A percentile compares a stretch with the other conserved stretches of the same genome.
Evolutionary conservation across 2,888 invertebrate genomes (phyloP).

Genomic region (Petrolisthes cinctipes): DNA sequence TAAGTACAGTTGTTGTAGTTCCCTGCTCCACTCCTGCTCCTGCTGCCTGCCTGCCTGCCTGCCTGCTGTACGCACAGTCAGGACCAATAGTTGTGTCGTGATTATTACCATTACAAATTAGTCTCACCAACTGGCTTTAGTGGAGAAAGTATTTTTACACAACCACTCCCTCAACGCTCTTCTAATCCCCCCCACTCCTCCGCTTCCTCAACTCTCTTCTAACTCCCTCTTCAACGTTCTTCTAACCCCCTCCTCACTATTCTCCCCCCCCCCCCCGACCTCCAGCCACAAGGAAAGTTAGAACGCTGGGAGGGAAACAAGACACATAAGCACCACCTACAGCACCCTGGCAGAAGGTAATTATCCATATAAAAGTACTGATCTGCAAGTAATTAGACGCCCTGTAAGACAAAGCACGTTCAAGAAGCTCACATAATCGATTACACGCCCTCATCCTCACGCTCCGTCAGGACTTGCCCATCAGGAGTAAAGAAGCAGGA

Average conservation of each 20-base stretch:
- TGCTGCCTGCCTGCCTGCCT: background rate
- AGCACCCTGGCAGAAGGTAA: conserved; percentile 13
- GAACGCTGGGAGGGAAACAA: background rate
- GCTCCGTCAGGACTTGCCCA: background rate
- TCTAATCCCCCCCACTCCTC: background rate
- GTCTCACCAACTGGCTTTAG: background rate
- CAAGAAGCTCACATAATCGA: conserved; percentile 34
- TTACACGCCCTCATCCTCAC: conserved; percentile 29
- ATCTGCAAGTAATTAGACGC: conserved; percentile 24
- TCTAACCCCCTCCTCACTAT: background rate
- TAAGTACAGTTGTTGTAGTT: background rate
- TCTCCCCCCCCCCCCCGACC: background rate
- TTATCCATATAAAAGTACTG: conserved; percentile 30
- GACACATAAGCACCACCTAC: background rate
- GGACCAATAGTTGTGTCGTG: background rate
- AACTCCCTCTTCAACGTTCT: conserved; percentile 11
- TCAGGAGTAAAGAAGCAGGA: background rate
- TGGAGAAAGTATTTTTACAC: background rate
- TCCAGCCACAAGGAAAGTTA: background rate
- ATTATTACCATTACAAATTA: background rate
- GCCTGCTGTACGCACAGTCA: background rate
- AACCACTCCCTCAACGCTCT: conserved; percentile 11
- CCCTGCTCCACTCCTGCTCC: no score
- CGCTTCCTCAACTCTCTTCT: conserved; percentile 9
- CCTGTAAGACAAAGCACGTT: conserved; percentile 20